Conservation (phyloP, 2,797 vertebrate species). For the Coranthus polyacanthus region DNA sequence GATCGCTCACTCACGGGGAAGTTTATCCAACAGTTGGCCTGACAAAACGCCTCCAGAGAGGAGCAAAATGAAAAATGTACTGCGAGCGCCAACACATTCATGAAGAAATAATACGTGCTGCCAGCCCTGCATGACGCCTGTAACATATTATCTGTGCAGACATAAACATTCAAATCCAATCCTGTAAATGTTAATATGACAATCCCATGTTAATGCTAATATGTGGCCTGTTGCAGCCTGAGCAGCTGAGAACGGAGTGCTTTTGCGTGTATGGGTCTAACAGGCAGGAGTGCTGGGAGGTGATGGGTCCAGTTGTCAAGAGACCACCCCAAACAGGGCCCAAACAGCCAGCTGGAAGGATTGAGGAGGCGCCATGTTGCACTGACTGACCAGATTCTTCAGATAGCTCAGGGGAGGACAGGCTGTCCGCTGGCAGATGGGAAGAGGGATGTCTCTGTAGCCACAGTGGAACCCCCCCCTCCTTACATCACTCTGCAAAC, state of each 20-base stretch:
- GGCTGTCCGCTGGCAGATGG: slow-evolving; percentile 75
- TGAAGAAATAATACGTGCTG: slow-evolving; percentile 35
- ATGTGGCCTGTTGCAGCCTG: slow-evolving; percentile 33
- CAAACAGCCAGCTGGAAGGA: slow-evolving; percentile 86
- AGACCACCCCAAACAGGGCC: slow-evolving; percentile 83
- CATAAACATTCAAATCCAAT: slow-evolving; percentile 60
- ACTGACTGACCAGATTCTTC: slow-evolving; percentile 85
- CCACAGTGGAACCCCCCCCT: slow-evolving; percentile 38
- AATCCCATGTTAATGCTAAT: slow-evolving; percentile 65
- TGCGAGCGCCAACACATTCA: slow-evolving; percentile 40
- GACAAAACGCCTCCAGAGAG: slow-evolving; percentile 52
- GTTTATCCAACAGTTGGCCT: slow-evolving; percentile 60
- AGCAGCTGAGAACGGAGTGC: slow-evolving; percentile 54
- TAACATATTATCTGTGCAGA: slow-evolving; percentile 52
- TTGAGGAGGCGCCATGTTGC: slow-evolving; percentile 78
- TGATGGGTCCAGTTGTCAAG: slow-evolving; percentile 83
- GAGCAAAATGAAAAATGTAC: slow-evolving; percentile 51
- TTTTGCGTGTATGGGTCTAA: slow-evolving; percentile 31
- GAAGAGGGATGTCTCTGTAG: slow-evolving; percentile 66
- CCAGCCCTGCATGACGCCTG: slow-evolving; percentile 22
- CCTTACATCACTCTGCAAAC: slow-evolving; percentile 61
- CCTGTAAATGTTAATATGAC: slow-evolving; percentile 70
- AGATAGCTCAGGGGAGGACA: slow-evolving; percentile 82
- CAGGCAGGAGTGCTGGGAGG: slow-evolving; percentile 56
- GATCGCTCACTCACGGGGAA: slow-evolving; percentile 53